These are phyloP conservation scores for Sebastes nivosus DNA, from an alignment of 2,797 vertebrate genomes.

Conservation along the genomic window DNA sequence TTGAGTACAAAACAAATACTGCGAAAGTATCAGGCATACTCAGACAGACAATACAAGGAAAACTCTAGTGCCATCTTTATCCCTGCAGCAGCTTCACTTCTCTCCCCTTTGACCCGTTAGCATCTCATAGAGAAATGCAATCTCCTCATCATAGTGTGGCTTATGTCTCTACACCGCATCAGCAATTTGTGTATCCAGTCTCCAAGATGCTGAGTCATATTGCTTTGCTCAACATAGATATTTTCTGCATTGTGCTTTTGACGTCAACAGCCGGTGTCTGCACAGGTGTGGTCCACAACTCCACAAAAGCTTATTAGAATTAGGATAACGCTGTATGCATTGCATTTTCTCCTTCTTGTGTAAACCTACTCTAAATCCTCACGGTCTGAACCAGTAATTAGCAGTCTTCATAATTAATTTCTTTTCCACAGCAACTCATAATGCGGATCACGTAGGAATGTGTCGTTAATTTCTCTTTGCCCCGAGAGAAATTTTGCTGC, in stretches of 20 bases:
- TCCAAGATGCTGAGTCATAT: constrained; percentile 66
- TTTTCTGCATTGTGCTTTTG: constrained; percentile 37
- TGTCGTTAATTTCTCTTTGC: constrained; percentile 56
- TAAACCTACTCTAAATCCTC: background rate
- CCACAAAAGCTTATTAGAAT: background rate
- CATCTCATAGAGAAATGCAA: constrained; percentile 14
- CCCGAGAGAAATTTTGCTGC: constrained; percentile 52
- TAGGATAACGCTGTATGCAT: background rate
- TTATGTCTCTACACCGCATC: constrained; percentile 45
- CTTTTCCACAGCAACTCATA: constrained; percentile 41
- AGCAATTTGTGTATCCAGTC: constrained; percentile 45
- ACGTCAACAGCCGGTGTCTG: constrained; percentile 33
- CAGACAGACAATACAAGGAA: too few species aligned
- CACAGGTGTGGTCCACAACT: constrained; percentile 47
- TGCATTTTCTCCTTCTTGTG: background rate
- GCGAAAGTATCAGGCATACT: too few species aligned
- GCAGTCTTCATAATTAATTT: constrained; percentile 54
- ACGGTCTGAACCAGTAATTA: constrained; percentile 41
- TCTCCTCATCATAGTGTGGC: constrained; percentile 24
- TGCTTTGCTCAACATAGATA: constrained; percentile 32
- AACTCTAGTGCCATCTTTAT: background rate
- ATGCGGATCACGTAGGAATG: constrained; percentile 43
- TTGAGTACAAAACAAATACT: too few species aligned
- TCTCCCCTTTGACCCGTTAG: constrained; percentile 7
- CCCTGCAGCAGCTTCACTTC: background rate